These are phyloP conservation scores for Zeuzera pyrina DNA, from an alignment of 2,888 invertebrate genomes.

Conservation along the genomic window DNA sequence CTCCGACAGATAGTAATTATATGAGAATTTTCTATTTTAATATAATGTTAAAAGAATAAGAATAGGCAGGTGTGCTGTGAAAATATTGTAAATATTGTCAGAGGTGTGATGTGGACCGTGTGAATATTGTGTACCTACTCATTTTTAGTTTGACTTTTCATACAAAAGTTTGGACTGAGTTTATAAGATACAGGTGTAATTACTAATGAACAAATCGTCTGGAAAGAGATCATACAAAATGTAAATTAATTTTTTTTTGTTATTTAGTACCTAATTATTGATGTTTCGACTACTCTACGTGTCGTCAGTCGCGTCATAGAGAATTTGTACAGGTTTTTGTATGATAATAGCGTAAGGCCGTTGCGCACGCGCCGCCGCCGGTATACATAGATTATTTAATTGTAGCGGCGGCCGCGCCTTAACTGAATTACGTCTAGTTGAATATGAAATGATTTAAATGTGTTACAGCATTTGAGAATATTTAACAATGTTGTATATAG, in stretches of 20 bases:
- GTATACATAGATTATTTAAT: constrained; percentile 42
- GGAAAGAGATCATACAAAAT: constrained; percentile 23
- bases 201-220: constrained; percentile 35
- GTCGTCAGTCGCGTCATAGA: constrained; percentile 20
- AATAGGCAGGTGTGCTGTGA: constrained; percentile 48
- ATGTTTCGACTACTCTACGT: constrained; percentile 20
- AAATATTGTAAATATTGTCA: constrained; percentile 39
- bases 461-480: constrained; percentile 73
- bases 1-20: constrained; percentile 61
- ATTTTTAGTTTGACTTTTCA: constrained; percentile 17
- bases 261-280: constrained; percentile 46
- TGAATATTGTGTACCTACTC: constrained; percentile 16
- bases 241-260: constrained; percentile 43
- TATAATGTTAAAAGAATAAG: constrained; percentile 53
- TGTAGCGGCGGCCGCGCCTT: constrained; percentile 40
- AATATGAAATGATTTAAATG: constrained; percentile 72
- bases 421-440: constrained; percentile 65
- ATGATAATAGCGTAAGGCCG: constrained; percentile 17
- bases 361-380: constrained; percentile 17
- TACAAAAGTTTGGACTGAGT: constrained; percentile 22
- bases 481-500: constrained; percentile 73
- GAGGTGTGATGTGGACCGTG: constrained; percentile 30
- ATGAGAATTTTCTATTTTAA: constrained; percentile 70
- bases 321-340: constrained; percentile 43
- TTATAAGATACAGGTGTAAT: constrained; percentile 21